Percentiles rank a stretch among this genome's conserved stretches.
Evolutionary conservation across 2,888 invertebrate genomes (phyloP).

Genomic region (Amaurobius ferox): DNA sequence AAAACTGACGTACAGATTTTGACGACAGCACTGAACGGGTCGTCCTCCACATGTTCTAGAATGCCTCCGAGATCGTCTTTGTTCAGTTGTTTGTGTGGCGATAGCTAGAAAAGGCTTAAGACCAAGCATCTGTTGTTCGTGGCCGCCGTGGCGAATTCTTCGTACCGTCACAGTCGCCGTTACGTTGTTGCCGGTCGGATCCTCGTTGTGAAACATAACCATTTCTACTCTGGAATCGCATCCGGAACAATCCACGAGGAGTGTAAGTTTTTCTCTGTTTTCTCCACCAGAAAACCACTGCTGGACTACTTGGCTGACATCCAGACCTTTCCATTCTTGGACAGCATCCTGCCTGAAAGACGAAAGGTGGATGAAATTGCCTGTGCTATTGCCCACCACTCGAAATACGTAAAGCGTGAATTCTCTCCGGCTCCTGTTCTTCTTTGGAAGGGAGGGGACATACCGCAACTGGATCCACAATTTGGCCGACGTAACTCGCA

Average conservation of each 20-base stretch:
- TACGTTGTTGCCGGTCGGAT: conserved; percentile 76
- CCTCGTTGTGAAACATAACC: conserved; percentile 76
- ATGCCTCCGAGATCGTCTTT: conserved; percentile 84
- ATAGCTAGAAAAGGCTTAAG: conserved; percentile 90
- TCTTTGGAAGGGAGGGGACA: conserved; percentile 76
- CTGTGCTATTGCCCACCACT: conserved; percentile 79
- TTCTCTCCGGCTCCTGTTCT: conserved; percentile 78
- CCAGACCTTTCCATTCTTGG: conserved; percentile 90
- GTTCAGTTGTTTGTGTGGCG: conserved; percentile 86
- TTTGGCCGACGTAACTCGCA: conserved; percentile 87
- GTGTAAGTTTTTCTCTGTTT: conserved; percentile 82
- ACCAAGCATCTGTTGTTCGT: conserved; percentile 61
- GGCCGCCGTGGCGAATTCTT: conserved; percentile 46
- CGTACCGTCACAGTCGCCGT: conserved; percentile 74
- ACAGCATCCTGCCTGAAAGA: conserved; percentile 82
- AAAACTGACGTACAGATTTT: conserved; percentile 94
- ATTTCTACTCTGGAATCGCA: conserved; percentile 76
- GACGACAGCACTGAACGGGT: conserved; percentile 86
- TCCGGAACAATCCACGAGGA: conserved; percentile 82
- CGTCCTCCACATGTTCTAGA: conserved; percentile 86
- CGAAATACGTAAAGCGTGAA: conserved; percentile 86
- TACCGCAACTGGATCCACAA: conserved; percentile 86
- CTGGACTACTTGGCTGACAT: conserved; percentile 87
- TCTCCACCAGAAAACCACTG: conserved; percentile 81
- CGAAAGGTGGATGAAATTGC: conserved; percentile 80